Evolutionary conservation across 2,888 invertebrate genomes (phyloP).

Genomic region (Aquatica leii): DNA sequence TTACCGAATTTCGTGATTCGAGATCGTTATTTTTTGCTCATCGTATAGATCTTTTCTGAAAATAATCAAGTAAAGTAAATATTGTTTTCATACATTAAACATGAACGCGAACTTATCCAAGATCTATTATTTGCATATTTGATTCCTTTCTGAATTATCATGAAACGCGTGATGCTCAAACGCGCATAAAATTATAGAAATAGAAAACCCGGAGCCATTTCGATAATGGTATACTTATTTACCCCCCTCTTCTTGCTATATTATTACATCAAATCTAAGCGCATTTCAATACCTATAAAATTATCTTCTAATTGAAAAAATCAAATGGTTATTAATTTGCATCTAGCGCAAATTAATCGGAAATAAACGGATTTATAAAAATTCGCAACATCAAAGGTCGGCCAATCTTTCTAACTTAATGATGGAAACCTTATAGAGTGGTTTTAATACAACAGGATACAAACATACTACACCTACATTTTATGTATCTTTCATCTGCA

Average conservation of each 20-base stretch:
- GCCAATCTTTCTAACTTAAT: conserved; percentile 17
- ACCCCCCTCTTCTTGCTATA: conserved; percentile 21
- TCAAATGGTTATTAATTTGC: too few species aligned
- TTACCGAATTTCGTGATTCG: conserved; percentile 53
- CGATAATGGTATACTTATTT: conserved; percentile 39
- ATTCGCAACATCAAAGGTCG: conserved; percentile 28
- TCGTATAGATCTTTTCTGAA: conserved; percentile 46
- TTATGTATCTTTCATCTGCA: conserved; percentile 31
- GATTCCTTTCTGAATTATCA: conserved; percentile 54
- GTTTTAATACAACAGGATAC: conserved; percentile 16
- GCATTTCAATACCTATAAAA: conserved; percentile 4
- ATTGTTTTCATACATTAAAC: conserved; percentile 61
- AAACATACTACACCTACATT: conserved; percentile 26
- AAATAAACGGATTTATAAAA: too few species aligned
- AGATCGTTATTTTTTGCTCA: conserved; percentile 53
- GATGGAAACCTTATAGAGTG: conserved; percentile 17
- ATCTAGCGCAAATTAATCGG: too few species aligned
- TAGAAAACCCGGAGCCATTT: conserved; percentile 45
- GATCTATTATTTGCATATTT: conserved; percentile 62
- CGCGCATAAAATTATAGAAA: conserved; percentile 49
- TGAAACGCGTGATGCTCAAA: conserved; percentile 45
- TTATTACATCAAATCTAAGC: conserved; percentile 23
- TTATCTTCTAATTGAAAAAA: too few species aligned
- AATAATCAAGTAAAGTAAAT: conserved; percentile 62
- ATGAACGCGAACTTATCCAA: conserved; percentile 58